Evolutionary conservation across 2,113 vertebrate species (phyloP).

Genomic region (Gorsachius goisagi): DNA sequence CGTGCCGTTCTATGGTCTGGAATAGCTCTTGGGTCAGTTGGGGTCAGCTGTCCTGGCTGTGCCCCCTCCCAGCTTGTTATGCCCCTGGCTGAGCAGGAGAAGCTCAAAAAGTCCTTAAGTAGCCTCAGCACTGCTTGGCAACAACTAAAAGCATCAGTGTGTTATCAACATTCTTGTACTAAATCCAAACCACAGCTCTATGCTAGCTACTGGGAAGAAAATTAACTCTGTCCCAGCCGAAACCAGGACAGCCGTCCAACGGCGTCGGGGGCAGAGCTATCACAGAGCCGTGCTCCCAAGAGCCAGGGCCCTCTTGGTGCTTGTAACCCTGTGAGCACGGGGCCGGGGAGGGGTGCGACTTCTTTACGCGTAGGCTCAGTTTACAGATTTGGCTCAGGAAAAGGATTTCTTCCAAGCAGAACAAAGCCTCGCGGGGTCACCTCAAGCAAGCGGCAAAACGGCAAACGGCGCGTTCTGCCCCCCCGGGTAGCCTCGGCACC

Average conservation of each 20-base stretch:
- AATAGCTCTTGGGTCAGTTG: too few species aligned
- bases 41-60: too few species aligned
- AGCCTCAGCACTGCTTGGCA: too few species aligned
- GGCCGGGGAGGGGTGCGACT: background rate
- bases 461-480: fast-evolving
- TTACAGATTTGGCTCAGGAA: background rate
- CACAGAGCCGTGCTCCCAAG: fast-evolving
- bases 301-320: fast-evolving
- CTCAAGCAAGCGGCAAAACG: background rate
- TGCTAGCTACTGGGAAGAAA: too few species aligned
- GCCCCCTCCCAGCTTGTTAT: too few species aligned
- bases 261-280: fast-evolving
- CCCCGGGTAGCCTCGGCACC: background rate
- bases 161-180: too few species aligned
- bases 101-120: too few species aligned
- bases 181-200: too few species aligned
- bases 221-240: too few species aligned
- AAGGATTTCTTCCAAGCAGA: background rate
- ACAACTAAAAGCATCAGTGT: too few species aligned
- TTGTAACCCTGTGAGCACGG: background rate
- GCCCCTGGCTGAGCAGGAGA: too few species aligned
- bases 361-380: background rate
- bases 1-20: too few species aligned
- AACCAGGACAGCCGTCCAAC: fast-evolving
- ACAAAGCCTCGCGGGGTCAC: background rate